phyloP scores from a whole-genome alignment of 35 echinoderm and acorn worm genomes.

The Stichopus chloronotus region DNA sequence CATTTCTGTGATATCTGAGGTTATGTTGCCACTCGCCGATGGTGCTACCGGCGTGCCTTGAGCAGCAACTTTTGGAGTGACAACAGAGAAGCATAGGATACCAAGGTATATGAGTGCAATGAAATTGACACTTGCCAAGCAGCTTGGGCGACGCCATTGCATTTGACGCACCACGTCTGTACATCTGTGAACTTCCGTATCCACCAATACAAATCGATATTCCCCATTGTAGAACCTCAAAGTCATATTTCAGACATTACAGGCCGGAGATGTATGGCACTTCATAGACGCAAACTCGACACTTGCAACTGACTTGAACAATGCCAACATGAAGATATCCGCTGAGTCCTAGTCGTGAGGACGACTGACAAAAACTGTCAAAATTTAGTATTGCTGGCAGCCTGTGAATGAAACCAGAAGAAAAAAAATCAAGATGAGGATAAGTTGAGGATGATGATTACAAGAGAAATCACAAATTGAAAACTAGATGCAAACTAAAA shows the following conservation, averaged over 20 bases:
- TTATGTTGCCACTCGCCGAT: constrained; percentile 11
- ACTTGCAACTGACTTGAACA: not conserved
- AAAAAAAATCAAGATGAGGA: not conserved
- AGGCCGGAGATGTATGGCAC: constrained; percentile 57
- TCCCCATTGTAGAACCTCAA: constrained; percentile 68
- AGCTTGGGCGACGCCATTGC: constrained; percentile 57
- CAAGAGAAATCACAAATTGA: too few species aligned
- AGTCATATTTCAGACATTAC: constrained; percentile 71
- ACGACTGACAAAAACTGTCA: not conserved
- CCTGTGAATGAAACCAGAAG: constrained; percentile 16
- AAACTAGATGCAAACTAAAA: too few species aligned
- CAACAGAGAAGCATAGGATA: constrained; percentile 49
- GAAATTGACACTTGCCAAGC: constrained; percentile 42
- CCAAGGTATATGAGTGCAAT: constrained; percentile 54
- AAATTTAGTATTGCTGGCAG: constrained; percentile 11
- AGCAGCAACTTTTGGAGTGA: constrained; percentile 29
- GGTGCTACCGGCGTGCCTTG: constrained; percentile 41
- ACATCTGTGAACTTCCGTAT: constrained; percentile 58
- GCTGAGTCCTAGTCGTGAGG: not conserved
- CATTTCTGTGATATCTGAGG: constrained; percentile 46
- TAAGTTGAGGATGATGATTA: too few species aligned
- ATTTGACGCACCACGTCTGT: constrained; percentile 55
- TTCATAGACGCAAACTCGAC: constrained; percentile 52
- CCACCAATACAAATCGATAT: constrained; percentile 62
- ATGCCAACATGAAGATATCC: constrained; percentile 53